Conservation (phyloP, 1,140 invertebrate genomes). For the Hylaeus anthracinus region DNA sequence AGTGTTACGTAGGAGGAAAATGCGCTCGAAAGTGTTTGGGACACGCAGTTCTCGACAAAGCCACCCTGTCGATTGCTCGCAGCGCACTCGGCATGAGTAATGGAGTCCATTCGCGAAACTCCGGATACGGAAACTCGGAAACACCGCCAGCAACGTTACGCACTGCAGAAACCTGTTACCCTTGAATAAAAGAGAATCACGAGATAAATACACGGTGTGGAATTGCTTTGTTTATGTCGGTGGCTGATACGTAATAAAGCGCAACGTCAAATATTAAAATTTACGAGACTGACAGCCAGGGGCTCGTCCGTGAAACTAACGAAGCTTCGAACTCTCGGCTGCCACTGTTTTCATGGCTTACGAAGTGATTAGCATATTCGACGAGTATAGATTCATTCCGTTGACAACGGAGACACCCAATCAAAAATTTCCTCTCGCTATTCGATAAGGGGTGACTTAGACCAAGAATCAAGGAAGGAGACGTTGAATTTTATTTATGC, state of each 20-base stretch:
- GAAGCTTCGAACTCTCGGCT: not conserved
- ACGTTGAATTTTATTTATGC: not conserved
- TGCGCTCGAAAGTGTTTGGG: too few species aligned
- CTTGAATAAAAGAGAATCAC: slow-evolving; percentile 28
- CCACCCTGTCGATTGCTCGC: not conserved
- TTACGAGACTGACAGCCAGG: not conserved
- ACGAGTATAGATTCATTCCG: too few species aligned
- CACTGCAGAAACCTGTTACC: slow-evolving; percentile 35
- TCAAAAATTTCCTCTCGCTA: too few species aligned
- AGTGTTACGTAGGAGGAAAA: too few species aligned
- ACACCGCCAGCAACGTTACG: not conserved
- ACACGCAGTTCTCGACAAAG: slow-evolving; percentile 7
- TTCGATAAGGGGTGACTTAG: too few species aligned
- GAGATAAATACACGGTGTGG: not conserved
- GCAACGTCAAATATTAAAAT: not conserved
- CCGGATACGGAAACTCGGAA: slow-evolving; percentile 15
- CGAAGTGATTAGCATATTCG: too few species aligned
- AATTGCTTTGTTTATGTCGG: not conserved
- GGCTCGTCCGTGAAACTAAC: not conserved
- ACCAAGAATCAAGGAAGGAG: too few species aligned
- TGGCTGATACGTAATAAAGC: not conserved
- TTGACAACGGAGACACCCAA: too few species aligned
- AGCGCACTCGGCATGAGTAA: not conserved
- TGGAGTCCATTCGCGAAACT: slow-evolving; percentile 6
- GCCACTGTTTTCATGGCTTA: too few species aligned